Evolutionary conservation across 2,797 vertebrate species (phyloP).

Genomic region (Coracias cyanogaster): DNA sequence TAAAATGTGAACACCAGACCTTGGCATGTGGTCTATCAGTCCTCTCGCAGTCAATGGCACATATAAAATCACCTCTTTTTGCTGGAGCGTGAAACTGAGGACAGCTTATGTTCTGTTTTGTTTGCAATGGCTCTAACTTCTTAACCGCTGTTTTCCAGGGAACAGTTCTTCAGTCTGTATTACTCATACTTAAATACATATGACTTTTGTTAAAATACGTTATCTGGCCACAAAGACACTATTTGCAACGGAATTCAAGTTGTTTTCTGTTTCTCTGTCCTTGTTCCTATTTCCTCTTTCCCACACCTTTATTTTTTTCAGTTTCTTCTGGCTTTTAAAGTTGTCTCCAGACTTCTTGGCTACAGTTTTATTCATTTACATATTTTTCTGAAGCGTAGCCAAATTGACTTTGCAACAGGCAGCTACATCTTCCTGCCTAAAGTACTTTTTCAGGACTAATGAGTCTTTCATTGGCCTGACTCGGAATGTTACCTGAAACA

Average conservation of each 20-base stretch:
- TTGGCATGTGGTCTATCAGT: accelerated
- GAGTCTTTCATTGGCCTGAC: neutral
- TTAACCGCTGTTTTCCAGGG: neutral
- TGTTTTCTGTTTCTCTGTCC: neutral
- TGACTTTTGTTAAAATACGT: neutral
- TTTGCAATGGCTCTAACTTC: neutral
- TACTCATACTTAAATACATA: neutral
- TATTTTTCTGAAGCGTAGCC: neutral
- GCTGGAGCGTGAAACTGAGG: neutral
- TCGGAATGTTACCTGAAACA: constrained; percentile 23
- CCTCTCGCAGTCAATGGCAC: neutral
- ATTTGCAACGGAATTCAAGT: neutral
- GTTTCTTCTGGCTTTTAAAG: neutral
- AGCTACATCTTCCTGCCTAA: neutral
- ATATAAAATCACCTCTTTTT: neutral
- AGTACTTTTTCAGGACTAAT: neutral
- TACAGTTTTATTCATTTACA: neutral
- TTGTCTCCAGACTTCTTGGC: neutral
- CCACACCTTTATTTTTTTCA: neutral
- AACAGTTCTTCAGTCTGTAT: neutral
- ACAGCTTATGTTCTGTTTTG: neutral
- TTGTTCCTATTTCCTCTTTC: neutral
- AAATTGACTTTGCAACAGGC: neutral
- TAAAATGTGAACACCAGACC: neutral
- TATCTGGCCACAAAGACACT: neutral